Evolutionary conservation across 2,113 vertebrate genomes (phyloP), one percentile per base, ranked within the genome.

Genomic region (Oreochromis tanganicae): DNA sequence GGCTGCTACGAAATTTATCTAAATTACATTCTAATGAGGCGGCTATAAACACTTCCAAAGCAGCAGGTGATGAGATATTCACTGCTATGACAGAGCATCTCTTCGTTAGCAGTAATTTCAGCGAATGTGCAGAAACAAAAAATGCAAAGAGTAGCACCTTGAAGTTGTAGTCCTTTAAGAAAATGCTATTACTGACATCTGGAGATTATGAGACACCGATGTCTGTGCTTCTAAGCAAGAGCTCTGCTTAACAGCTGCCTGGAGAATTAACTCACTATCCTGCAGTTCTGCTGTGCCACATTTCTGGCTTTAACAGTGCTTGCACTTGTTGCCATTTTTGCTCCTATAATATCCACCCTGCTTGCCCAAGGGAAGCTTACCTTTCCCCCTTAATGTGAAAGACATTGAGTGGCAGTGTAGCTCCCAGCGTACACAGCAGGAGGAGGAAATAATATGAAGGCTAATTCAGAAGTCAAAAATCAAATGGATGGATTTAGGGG

Each of bases 31-130:
- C 34, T 78, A 90, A 89, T 84, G 80, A 87, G 36, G 21, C 21
- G 17, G 6, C 21, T 78, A 61, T 11, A 73, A 19, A 85, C 19
- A 56, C 68, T 68, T 80, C 16, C 54, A 91, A 66, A 84, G 82
- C 32, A 89, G 87, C 85, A 82, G 85, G 48, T 92, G 91, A 94
- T 88, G 85, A 89, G 84, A 85, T 61, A 82, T 84, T 91, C 87
- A 88, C 71, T 6, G n/a, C 38, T 32, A 3, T 17, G 27, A 19
- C 38, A 66, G 19, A 84, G 50, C n/a, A 61, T 9, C 14, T 56
- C 79, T 66, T 19, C 12, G 83, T 59, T 36, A 24, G 38, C 84
- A 84, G 85, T 21, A 29, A 55, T 80, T 87, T 82, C 57, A 32
- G 32, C 19, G 54, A 55, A 61, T 89, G 46, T 84, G 63, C 32